Evolutionary conservation across 2,888 invertebrate genomes (phyloP), one percentile per base, ranked within the genome.

Genomic region (Campaea margaritaria): DNA sequence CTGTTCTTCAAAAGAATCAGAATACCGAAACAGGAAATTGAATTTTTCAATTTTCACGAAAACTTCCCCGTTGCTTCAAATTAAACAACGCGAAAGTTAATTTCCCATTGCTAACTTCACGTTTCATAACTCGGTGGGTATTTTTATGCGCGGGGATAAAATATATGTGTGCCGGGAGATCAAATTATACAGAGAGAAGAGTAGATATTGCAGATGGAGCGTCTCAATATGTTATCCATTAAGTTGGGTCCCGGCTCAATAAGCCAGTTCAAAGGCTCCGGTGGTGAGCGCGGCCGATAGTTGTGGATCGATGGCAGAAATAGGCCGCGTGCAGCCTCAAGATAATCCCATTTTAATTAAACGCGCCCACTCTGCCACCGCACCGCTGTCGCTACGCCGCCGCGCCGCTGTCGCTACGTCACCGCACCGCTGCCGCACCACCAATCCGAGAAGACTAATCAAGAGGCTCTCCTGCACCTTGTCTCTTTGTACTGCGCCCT

Each of bases 321-420:
- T 70, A 69, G 69, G 69, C 67, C 71, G 74, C 65, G 71, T 78
- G 81, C 79, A 77, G 74, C 79, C 82, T 77, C 75, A 69, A 82
- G 76, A 82, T 88, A 86, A 88, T 88, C 86, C 83, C 76, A 81
- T 83, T 87, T 87, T 88, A 88, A 88, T 88, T 88, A 87, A 85
- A 86, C 74, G 70, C 72, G 75, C 38, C 12, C 45, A 10, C 34
- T 11, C 36, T 41, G n/a, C 7, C 9, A 21, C 39, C 43, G 42
- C 41, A 34, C 43, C 36, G 34, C 31, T 1, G 9, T 1, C 14
- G 28, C 45, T 9, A 1, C 28, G 13, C 28, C 31, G 31, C 9
- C 13, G 13, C 14, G n/a, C 4, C 45, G 45, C 45, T 31, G 45
- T 13, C 43, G n/a, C 8, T n/a, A n/a, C n/a, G n/a, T n/a, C n/a